Conservation (phyloP, 2,797 vertebrate species). For the Lutjanus argentimaculatus region DNA sequence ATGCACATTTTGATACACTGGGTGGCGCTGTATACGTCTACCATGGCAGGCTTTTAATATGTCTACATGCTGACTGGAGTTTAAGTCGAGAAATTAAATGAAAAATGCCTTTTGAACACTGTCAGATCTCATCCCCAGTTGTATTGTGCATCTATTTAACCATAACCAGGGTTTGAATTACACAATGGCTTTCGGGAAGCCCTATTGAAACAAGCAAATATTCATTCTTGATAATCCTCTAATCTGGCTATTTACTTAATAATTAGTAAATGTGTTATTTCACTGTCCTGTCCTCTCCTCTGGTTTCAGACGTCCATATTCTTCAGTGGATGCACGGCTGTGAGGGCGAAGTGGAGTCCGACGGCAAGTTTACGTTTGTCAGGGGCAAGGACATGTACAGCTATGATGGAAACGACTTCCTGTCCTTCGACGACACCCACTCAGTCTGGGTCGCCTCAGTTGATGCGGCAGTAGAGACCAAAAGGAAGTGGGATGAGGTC, state of each 20-base stretch:
- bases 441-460: conserved; percentile 70
- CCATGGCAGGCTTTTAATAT: too few species aligned
- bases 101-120: too few species aligned
- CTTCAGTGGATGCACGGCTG: conserved; percentile 85
- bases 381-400: conserved; percentile 69
- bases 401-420: conserved; percentile 78
- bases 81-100: too few species aligned
- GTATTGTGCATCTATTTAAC: too few species aligned
- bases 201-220: neutral
- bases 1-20: too few species aligned
- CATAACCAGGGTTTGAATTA: too few species aligned
- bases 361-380: fast-evolving
- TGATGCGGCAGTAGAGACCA: conserved; percentile 10
- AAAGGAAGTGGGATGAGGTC: conserved; percentile 81
- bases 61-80: too few species aligned
- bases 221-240: too few species aligned
- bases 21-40: too few species aligned
- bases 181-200: too few species aligned
- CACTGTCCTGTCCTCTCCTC: neutral
- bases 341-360: fast-evolving
- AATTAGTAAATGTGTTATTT: neutral
- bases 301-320: conserved; percentile 50
- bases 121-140: too few species aligned
- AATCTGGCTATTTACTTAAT: too few species aligned
- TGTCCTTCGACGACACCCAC: conserved; percentile 56